Evolutionary conservation across 2,888 invertebrate species (phyloP), one percentile per base, ranked within the genome.

Genomic region (Pachydiplax longipennis): DNA sequence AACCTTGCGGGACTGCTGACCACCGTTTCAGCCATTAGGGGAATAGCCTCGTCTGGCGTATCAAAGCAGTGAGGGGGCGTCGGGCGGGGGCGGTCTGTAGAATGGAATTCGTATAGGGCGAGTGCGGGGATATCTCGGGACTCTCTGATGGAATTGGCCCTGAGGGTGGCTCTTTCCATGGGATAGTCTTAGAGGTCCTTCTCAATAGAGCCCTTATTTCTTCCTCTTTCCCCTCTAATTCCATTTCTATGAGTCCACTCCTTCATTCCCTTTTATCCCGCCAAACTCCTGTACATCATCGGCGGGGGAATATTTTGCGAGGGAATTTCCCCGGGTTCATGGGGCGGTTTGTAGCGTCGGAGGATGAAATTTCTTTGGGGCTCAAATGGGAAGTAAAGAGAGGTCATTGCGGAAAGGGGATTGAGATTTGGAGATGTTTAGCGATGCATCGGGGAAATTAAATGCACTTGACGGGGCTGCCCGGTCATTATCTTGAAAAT

Each of bases 11-110:
- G 65, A 48, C 35, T 35, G 35, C 83, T 83, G 83, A 83, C 83
- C 83, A 53, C 58, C 83, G 58, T 44, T 83, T 53, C 58, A 35
- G 83, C 83, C 83, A 83, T 83, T 83, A 83, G 83, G 83, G 83
- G 83, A 83, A 83, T 83, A 58, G 83, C 83, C 53, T 31, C 83
- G 58, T 31, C 58, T 44, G 53, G 58, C 58, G 58, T 58, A 58
- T 83, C 83, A 83, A 83, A 83, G 83, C 83, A 18, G 22, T 35
- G 53, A 48, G 31, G 82, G n/a, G n/a, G 40, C 15, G 81, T 35
- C 15, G 37, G 37, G 48, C 6, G 82, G 22, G 82, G 22, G 22
- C 15, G 48, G 48, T 48, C 53, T 58, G 6, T 35, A 31, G 83
- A 58, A 83, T 83, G 83, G 83, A 83, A 83, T 58, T 83, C 35